Conservation (phyloP, 2,113 vertebrate species). For the Ancistrus triradiatus region DNA sequence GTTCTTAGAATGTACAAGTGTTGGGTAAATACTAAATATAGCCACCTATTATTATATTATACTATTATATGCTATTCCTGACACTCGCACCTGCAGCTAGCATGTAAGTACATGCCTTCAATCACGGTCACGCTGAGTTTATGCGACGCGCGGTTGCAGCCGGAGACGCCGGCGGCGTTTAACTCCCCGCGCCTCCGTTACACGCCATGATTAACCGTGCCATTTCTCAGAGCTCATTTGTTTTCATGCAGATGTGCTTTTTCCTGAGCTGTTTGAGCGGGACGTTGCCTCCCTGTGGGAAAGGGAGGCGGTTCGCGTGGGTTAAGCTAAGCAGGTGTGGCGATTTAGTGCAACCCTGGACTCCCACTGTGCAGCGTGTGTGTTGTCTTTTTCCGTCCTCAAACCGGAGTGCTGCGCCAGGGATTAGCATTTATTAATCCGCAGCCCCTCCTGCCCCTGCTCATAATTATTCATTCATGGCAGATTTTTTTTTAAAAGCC, state of each 20-base stretch:
- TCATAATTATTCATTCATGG: slow-evolving; percentile 68
- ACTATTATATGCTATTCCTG: too few species aligned
- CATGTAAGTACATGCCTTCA: neutral
- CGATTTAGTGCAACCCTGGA: slow-evolving; percentile 27
- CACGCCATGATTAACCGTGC: slow-evolving; percentile 25
- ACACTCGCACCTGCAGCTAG: slow-evolving; percentile 22
- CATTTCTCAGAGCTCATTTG: slow-evolving; percentile 19
- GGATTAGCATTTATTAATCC: slow-evolving; percentile 66
- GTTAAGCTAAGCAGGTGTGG: slow-evolving; percentile 33
- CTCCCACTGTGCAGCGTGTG: slow-evolving; percentile 14
- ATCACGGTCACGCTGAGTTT: slow-evolving; percentile 16
- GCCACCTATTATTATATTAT: too few species aligned
- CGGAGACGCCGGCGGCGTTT: slow-evolving; percentile 24
- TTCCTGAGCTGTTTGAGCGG: slow-evolving; percentile 31
- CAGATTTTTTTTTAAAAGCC: slow-evolving; percentile 64
- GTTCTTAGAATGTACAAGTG: too few species aligned
- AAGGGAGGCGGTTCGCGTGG: neutral
- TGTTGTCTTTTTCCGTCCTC: slow-evolving; percentile 20
- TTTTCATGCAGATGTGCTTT: slow-evolving; percentile 26
- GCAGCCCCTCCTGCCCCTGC: slow-evolving; percentile 1
- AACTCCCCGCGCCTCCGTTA: slow-evolving; percentile 23
- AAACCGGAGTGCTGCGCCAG: slow-evolving; percentile 43
- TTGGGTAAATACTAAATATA: too few species aligned
- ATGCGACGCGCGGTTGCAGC: slow-evolving; percentile 11
- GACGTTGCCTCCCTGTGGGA: slow-evolving; percentile 12